Percentiles rank a stretch among this genome's conserved stretches.
phyloP scores from a whole-genome alignment of 2,797 vertebrate species.

The Myotis daubentonii region DNA sequence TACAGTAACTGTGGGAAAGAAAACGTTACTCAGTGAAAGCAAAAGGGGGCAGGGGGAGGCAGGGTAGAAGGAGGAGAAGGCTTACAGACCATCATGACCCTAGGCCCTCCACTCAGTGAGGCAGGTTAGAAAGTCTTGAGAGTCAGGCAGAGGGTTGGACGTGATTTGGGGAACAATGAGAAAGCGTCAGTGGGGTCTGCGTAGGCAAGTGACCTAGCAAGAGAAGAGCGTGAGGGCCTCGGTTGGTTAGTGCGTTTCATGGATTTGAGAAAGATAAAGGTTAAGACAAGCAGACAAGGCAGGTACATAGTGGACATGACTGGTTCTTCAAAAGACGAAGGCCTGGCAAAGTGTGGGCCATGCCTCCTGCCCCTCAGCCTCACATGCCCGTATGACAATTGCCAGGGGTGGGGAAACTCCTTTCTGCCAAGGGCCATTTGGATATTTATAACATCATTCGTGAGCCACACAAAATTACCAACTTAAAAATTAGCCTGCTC shows the following conservation, averaged over 20 bases:
- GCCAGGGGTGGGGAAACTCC: too few relatives aligned
- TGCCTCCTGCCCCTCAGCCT: not conserved
- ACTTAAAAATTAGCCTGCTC: too few relatives aligned
- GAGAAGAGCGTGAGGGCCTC: not conserved
- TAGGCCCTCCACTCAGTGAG: not conserved
- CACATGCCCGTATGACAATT: not conserved
- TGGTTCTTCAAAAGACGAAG: not conserved
- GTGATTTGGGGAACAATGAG: not conserved
- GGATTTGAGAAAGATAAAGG: not conserved
- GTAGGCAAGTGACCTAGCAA: not conserved
- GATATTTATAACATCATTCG: too few relatives aligned
- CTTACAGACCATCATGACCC: not conserved
- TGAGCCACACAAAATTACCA: too few relatives aligned
- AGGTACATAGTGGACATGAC: not conserved
- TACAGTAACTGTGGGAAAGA: conserved; percentile 63
- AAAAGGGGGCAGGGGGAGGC: not conserved
- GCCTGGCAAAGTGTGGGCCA: not conserved
- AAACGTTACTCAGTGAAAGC: not conserved
- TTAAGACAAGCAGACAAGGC: not conserved
- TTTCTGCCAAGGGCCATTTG: too few relatives aligned
- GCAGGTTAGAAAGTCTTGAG: not conserved
- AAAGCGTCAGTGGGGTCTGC: not conserved
- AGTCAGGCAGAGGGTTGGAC: not conserved
- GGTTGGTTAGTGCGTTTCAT: not conserved
- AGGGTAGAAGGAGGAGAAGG: not conserved